Conservation (phyloP, 1,140 invertebrate genomes). For the Stegodyphus dumicola region DNA sequence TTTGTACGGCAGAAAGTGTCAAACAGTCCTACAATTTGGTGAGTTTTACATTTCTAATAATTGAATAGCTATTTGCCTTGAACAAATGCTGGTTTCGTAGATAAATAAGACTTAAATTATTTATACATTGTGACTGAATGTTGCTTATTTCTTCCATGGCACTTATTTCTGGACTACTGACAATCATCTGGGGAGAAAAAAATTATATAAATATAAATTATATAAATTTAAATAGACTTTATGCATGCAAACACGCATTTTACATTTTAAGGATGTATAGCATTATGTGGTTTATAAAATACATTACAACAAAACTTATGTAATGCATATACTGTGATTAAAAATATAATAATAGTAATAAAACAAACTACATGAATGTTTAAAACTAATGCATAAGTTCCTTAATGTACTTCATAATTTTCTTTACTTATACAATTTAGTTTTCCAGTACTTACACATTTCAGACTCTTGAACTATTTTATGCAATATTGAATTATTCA, state of each 20-base stretch:
- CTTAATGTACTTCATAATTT: neutral
- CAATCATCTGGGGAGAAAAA: slow-evolving; percentile 32
- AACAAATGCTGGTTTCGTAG: slow-evolving; percentile 39
- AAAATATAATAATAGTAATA: neutral
- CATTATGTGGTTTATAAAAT: neutral
- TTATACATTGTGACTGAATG: slow-evolving; percentile 49
- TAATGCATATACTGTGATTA: neutral
- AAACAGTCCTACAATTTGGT: neutral
- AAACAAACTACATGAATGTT: no score
- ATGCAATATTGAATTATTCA: neutral
- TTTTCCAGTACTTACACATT: no score
- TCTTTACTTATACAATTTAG: no score
- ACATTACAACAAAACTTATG: neutral
- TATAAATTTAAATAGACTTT: neutral
- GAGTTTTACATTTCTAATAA: neutral
- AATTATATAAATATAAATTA: neutral
- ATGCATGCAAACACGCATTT: neutral
- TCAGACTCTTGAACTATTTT: no score
- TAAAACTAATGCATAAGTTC: neutral
- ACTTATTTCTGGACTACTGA: slow-evolving; percentile 38
- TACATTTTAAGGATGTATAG: neutral
- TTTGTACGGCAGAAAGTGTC: neutral
- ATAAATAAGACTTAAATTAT: slow-evolving; percentile 49
- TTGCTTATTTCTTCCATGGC: slow-evolving; percentile 48
- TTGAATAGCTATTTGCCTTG: neutral